A percentile compares a stretch with the other conserved stretches of the same genome.
These are phyloP conservation scores for Pterostichus madidus DNA, from an alignment of 2,888 invertebrate genomes.

Conservation along the genomic window DNA sequence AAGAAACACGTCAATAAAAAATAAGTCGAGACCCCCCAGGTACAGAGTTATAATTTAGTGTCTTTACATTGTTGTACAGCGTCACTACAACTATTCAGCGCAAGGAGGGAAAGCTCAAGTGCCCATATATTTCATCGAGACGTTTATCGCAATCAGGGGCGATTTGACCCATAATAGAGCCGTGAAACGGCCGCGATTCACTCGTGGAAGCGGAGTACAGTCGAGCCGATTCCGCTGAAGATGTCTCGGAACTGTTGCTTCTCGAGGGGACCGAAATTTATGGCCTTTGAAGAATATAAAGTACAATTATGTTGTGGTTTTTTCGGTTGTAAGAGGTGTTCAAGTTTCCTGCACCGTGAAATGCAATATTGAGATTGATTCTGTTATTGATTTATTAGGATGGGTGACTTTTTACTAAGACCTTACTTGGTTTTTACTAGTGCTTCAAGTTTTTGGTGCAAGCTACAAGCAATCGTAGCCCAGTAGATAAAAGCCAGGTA, in stretches of 20 bases:
- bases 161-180: conserved; percentile 61
- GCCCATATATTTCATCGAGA: conserved; percentile 63
- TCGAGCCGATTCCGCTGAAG: conserved; percentile 8
- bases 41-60: conserved; percentile 52
- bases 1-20: conserved; percentile 28
- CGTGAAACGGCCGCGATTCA: conserved; percentile 48
- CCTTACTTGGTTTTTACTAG: too few species aligned
- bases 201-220: conserved; percentile 1
- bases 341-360: conserved; percentile 2
- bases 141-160: conserved; percentile 65
- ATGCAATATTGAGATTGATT: conserved; percentile 19
- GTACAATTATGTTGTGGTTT: conserved; percentile 63
- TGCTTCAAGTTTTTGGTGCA: too few species aligned
- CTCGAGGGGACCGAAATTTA: conserved; percentile 58
- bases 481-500: too few species aligned
- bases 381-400: neutral
- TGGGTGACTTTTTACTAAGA: neutral
- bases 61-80: conserved; percentile 11
- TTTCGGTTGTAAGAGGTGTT: conserved; percentile 48
- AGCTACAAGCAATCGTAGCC: too few species aligned
- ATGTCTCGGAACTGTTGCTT: conserved; percentile 58
- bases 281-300: conserved; percentile 58
- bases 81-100: conserved; percentile 2
- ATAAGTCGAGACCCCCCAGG: conserved; percentile 46
- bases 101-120: conserved; percentile 49